Evolutionary conservation across 2,113 vertebrate species (phyloP).

Genomic region (Sylvicapra grimmia): DNA sequence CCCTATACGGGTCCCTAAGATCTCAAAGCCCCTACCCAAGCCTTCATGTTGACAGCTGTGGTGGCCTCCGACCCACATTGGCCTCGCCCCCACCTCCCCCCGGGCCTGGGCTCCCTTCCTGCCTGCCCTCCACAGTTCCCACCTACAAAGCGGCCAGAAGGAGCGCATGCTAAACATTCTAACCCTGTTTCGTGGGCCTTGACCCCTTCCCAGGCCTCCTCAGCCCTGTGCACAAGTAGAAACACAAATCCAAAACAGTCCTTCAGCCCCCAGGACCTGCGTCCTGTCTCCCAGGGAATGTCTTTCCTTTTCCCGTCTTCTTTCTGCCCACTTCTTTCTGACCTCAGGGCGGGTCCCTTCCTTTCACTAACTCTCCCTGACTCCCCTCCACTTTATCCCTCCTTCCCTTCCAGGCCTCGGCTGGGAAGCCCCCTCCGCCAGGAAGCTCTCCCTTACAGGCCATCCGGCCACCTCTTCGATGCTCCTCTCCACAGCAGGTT

Average conservation of each 20-base stretch:
- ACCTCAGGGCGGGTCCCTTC: background rate
- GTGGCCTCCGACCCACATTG: background rate
- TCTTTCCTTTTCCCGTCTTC: background rate
- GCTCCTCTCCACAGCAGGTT: background rate
- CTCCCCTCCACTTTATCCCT: background rate
- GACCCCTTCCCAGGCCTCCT: background rate
- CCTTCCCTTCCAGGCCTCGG: background rate
- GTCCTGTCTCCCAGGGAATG: too few species aligned
- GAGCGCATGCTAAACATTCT: too few species aligned
- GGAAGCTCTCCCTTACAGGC: background rate
- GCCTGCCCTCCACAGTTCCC: background rate
- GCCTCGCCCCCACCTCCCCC: background rate
- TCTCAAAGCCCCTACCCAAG: background rate
- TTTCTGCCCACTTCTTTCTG: background rate
- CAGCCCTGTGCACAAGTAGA: background rate
- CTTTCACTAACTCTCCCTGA: background rate
- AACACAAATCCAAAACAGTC: background rate
- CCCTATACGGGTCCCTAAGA: fast-evolving
- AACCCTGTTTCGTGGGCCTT: background rate
- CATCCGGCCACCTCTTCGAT: too few species aligned
- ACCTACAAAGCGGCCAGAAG: background rate
- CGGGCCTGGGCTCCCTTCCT: background rate
- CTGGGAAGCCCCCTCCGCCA: background rate
- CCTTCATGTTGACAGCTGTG: background rate
- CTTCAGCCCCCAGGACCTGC: background rate